Evolutionary conservation across 2,888 invertebrate species (phyloP), one percentile per base, ranked within the genome.

Genomic region (Ichneumoninae sp.): DNA sequence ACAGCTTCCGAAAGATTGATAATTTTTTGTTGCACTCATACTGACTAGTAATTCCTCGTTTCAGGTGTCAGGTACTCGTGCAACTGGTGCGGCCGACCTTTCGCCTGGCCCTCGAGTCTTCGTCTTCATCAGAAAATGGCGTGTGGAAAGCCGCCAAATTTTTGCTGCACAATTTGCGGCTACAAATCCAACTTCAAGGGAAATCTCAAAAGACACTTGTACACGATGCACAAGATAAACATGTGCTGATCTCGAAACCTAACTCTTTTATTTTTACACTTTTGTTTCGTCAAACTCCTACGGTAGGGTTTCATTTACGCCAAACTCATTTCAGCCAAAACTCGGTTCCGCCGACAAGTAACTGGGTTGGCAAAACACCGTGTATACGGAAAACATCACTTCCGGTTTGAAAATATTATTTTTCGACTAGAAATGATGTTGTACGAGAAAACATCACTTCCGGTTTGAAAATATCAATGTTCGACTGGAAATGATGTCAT

Each of bases 181-280:
- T 92, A 91, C 87, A 90, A 88, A 83, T 90, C 92, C 3, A 90
- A 91, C 83, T 92, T 92, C 83, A 92, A 93, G 81, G 91, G 91
- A 54, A 92, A 92, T 80, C 77, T 91, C 52, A 92, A 92, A 88
- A 89, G 92, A 69, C 92, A 92, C 50, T 79, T 92, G 71, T 86
- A 83, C 36, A 80, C 85, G 47, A 85, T 89, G 40, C 90, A 91
- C 77, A 89, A 89, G 33, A 85, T 88, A 63, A 86, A 73, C 8
- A 85, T 87, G 80, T 76, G 77, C 74, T 86, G 82, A 83, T 76
- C 13, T 22, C 26, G 50, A n/a, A 66, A 57, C 33, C 22, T 52
- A 7, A 30, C 13, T 75, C 30, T 50, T 33, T 75, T 54, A 10
- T 70, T 70, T 16, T 10, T 0, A 22, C 63, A 33, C n/a, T 33